Evolutionary conservation across 2,888 invertebrate species (phyloP), one percentile per base, ranked within the genome.

Genomic region (Leptopterna dolabrata): DNA sequence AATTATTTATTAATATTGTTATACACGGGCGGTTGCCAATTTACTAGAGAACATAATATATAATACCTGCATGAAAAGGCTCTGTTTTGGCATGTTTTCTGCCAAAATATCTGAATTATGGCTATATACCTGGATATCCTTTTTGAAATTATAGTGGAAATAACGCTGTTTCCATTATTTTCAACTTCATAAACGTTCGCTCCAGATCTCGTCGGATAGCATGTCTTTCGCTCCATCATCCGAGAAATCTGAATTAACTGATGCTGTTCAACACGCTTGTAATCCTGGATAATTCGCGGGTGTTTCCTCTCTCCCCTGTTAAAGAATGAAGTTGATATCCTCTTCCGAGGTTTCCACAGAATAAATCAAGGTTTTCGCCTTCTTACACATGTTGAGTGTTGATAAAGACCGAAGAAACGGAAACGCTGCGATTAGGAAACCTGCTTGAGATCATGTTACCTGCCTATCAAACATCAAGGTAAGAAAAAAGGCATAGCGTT

Each of bases 291-390:
- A 24, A 24, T 63, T 24, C 24, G 16, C 55, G n/a, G 36, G 63
- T 63, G 63, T 63, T 63, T 63, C 24, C 63, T 24, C 24, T 63
- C 63, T 24, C 24, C 36, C 2, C 9, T 24, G 24, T 63, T 63
- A 63, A 63, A 63, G 24, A 78, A 78, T 78, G 43, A 78, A 19
- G 19, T 45, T 78, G 45, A 78, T 43, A 36, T 45, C 78, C n/a
- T 43, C 27, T 45, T 36, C 41, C 41, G 36, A 36, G 63, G 83
- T 55, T 83, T 83, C 63, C 83, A 29, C 30, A 24, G 83, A 70
- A 70, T 83, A 83, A 83, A 70, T 70, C 63, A 83, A 30, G 14
- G 78, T 83, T 83, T 83, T 83, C 83, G 70, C 83, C 43, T 41
- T 36, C 83, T 24, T 83, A 83, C 70, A 70, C 36, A 70, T 70